phyloP scores from a whole-genome alignment of 2,113 vertebrate species.

The Oncorhynchus masou region DNA sequence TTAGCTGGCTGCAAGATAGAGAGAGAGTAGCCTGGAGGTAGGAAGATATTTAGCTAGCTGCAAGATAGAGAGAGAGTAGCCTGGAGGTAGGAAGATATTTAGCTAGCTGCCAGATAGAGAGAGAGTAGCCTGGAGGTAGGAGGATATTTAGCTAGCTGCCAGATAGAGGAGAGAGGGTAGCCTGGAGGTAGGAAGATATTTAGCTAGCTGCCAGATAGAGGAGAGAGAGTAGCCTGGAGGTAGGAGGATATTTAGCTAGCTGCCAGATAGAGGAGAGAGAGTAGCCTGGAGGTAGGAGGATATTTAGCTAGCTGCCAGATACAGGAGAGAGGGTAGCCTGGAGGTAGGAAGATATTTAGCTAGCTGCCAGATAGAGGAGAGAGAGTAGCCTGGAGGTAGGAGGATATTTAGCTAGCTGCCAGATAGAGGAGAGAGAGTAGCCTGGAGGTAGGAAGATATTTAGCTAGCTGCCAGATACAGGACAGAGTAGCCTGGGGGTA shows the following conservation, averaged over 20 bases:
- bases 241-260: constrained; percentile 48
- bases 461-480: too few relatives aligned
- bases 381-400: too few relatives aligned
- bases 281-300: constrained; percentile 30
- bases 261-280: constrained; percentile 38
- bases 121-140: constrained; percentile 26
- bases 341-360: too few relatives aligned
- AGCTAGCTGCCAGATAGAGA: too few relatives aligned
- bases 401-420: too few relatives aligned
- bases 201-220: constrained; percentile 52
- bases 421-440: too few relatives aligned
- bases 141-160: constrained; percentile 41
- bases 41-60: constrained; percentile 45
- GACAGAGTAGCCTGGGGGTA: too few relatives aligned
- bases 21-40: constrained; percentile 23
- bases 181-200: constrained; percentile 43
- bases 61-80: constrained; percentile 35
- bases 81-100: too few relatives aligned
- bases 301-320: constrained; percentile 53
- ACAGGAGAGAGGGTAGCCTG: constrained; percentile 48
- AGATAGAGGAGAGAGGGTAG: constrained; percentile 57
- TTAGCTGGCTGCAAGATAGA: constrained; percentile 50
- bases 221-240: constrained; percentile 34
- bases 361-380: too few relatives aligned
- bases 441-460: too few relatives aligned